Percentiles rank a stretch among this genome's conserved stretches.
phyloP scores from a whole-genome alignment of 2,113 vertebrate species.

The Illadopsis cleaveri region DNA sequence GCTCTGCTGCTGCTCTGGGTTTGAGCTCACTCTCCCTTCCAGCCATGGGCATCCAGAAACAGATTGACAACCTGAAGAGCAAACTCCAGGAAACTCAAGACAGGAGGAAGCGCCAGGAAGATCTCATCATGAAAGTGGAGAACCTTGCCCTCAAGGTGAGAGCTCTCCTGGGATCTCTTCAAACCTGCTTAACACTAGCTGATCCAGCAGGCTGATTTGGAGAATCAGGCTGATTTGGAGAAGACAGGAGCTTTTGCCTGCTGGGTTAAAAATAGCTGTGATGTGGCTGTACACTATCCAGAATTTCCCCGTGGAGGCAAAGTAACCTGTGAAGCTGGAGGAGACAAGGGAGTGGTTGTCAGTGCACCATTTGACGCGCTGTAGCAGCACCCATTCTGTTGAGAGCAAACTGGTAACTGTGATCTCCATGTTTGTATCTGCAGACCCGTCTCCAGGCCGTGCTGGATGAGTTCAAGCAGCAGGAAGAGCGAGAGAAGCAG shows the following conservation, averaged over 20 bases:
- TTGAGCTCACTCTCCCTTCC: not conserved
- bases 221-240: not conserved
- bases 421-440: not conserved
- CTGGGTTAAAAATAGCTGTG: not conserved
- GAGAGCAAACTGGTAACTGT: not conserved
- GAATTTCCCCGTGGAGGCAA: not conserved
- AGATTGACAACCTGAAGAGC: constrained; percentile 90
- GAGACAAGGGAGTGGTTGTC: not conserved
- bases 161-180: not conserved
- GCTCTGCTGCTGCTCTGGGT: not conserved
- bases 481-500: constrained; percentile 94
- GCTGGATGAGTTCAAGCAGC: constrained; percentile 92
- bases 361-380: not conserved
- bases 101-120: constrained; percentile 93
- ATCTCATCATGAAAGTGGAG: constrained; percentile 98
- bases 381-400: not conserved
- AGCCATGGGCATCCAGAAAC: constrained; percentile 93
- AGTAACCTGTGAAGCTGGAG: not conserved
- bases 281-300: not conserved
- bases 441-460: constrained; percentile 93
- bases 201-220: not conserved
- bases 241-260: not conserved
- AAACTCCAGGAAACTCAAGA: constrained; percentile 95
- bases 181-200: not conserved
- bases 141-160: constrained; percentile 95